Conservation (phyloP, 2,888 invertebrate genomes). For the Hoplodrina blanda region DNA sequence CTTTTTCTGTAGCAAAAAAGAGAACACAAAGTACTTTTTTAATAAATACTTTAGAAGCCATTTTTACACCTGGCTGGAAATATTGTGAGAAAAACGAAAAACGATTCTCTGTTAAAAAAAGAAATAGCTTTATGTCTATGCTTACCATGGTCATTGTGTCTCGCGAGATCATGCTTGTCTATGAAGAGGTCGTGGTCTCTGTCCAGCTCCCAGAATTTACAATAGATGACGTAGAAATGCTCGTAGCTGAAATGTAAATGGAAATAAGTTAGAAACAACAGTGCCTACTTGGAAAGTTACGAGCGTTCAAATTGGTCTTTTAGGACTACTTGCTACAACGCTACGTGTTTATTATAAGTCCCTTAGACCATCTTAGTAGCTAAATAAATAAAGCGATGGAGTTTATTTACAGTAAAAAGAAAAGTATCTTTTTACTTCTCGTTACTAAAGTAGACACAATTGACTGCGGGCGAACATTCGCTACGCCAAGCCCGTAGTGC, state of each 20-base stretch:
- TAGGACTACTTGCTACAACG: not conserved
- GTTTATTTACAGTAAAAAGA: too few species aligned
- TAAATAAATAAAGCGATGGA: not conserved
- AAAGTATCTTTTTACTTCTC: too few species aligned
- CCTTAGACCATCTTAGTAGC: not conserved
- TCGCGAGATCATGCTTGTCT: constrained; percentile 97
- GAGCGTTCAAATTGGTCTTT: not conserved
- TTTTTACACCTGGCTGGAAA: too few species aligned
- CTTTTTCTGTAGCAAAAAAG: too few species aligned
- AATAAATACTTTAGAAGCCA: too few species aligned
- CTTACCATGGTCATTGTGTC: constrained; percentile 98
- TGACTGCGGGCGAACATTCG: too few species aligned
- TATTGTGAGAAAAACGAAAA: too few species aligned
- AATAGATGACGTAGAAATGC: constrained; percentile 99
- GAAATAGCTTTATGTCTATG: not conserved
- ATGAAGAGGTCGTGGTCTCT: constrained; percentile 99
- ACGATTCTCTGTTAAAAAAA: too few species aligned
- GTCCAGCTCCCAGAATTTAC: constrained; percentile 99
- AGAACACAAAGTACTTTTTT: too few species aligned
- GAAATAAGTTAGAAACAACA: not conserved
- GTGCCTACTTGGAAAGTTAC: not conserved
- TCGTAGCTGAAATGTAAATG: constrained; percentile 96
- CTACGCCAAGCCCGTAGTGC: too few species aligned
- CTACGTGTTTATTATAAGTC: not conserved
- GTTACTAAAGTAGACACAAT: not conserved